These are phyloP conservation scores for Prinia subflava DNA, from an alignment of 2,113 vertebrate genomes.

Conservation along the genomic window DNA sequence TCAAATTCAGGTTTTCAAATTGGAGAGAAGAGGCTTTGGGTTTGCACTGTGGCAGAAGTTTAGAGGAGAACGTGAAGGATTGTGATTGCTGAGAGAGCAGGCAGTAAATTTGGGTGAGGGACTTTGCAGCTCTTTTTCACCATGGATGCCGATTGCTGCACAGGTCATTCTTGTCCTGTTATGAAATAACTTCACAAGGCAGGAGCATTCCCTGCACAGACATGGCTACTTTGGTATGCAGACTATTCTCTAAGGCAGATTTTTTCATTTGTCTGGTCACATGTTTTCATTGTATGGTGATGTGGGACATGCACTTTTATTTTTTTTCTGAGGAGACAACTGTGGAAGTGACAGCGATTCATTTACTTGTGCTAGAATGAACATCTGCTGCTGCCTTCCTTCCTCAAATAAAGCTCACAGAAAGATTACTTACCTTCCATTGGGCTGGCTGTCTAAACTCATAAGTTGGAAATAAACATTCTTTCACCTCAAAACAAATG, in stretches of 20 bases:
- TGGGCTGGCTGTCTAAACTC: neutral
- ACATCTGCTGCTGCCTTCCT: neutral
- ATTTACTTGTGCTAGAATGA: neutral
- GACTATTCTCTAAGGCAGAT: neutral
- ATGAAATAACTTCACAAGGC: neutral
- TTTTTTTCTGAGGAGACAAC: neutral
- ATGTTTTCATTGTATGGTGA: neutral
- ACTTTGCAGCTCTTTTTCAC: neutral
- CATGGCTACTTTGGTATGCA: neutral
- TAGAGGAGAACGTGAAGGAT: neutral
- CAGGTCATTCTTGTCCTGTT: neutral
- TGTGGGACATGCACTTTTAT: neutral
- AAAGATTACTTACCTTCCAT: neutral
- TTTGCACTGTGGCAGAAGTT: neutral
- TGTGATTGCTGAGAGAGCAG: neutral
- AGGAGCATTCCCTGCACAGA: neutral
- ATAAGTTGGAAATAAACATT: neutral
- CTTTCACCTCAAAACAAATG: neutral
- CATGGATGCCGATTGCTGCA: neutral
- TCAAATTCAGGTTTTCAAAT: neutral
- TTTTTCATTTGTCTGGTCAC: neutral
- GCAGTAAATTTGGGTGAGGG: neutral
- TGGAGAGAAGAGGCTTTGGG: neutral
- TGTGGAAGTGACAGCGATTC: neutral
- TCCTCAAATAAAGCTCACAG: neutral